Evolutionary conservation across 2,113 vertebrate species (phyloP).

Genomic region (Varanus komodoensis): DNA sequence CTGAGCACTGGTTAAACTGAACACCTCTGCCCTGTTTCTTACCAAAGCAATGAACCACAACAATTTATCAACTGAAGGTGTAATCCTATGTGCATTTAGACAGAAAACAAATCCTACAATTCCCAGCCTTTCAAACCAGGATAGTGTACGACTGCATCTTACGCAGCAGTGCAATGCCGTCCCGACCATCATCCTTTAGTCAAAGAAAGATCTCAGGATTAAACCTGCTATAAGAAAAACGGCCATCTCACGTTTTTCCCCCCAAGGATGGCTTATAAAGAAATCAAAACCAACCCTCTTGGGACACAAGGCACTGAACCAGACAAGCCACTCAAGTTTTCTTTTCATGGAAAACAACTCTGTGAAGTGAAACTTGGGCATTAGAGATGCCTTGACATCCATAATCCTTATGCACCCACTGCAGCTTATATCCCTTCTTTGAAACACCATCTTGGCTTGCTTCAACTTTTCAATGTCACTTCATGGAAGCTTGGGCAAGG

Average conservation of each 20-base stretch:
- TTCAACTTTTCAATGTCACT: background rate
- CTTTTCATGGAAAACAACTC: background rate
- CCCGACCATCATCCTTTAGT: background rate
- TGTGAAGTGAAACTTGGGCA: background rate
- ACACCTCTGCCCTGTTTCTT: background rate
- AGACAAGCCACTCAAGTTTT: background rate
- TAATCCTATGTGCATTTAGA: too few species aligned
- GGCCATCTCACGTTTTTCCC: background rate
- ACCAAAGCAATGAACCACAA: background rate
- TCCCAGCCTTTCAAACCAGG: too few species aligned
- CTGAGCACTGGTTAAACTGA: background rate
- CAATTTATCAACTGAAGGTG: background rate
- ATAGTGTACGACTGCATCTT: too few species aligned
- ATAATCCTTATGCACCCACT: background rate
- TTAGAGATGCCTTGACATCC: background rate
- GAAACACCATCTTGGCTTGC: background rate
- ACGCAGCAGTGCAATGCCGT: background rate
- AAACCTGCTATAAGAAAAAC: background rate
- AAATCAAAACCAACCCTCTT: background rate
- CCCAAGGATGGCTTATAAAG: background rate
- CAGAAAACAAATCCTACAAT: too few species aligned
- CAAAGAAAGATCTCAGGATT: background rate
- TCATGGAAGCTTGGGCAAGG: too few species aligned
- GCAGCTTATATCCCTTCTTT: background rate
- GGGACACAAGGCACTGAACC: too few species aligned